Evolutionary conservation across 1,140 invertebrate genomes (phyloP).

Genomic region (Polypedilum vanderplanki): DNA sequence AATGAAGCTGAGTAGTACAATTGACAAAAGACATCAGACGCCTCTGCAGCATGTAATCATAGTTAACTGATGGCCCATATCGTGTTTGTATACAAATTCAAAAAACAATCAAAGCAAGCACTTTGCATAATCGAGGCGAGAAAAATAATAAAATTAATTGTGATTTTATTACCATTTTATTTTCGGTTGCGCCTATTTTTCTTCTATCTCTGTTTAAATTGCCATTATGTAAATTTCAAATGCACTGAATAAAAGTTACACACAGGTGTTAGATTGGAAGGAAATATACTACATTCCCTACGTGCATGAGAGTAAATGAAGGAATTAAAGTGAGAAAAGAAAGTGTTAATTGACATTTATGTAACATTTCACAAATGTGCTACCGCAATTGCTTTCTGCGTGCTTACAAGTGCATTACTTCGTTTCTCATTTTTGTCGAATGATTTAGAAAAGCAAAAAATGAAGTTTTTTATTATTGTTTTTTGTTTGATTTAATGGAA

Average conservation of each 20-base stretch:
- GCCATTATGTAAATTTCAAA: background rate
- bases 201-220: background rate
- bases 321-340: constrained; percentile 21
- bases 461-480: too few relatives aligned
- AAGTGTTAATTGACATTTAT: constrained; percentile 29
- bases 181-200: background rate
- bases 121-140: background rate
- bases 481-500: too few relatives aligned
- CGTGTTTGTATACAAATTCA: background rate
- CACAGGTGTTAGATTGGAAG: background rate
- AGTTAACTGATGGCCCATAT: background rate
- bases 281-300: background rate
- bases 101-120: background rate
- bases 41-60: too few relatives aligned
- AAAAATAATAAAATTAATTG: background rate
- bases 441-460: too few relatives aligned
- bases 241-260: too few relatives aligned
- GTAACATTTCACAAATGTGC: constrained; percentile 22
- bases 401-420: background rate
- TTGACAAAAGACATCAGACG: too few relatives aligned
- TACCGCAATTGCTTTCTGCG: background rate
- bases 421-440: background rate
- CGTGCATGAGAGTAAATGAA: background rate
- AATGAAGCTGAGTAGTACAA: too few relatives aligned
- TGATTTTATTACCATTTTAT: constrained; percentile 1